Evolutionary conservation across 2,797 vertebrate genomes (phyloP).

Genomic region (Zalophus californianus): DNA sequence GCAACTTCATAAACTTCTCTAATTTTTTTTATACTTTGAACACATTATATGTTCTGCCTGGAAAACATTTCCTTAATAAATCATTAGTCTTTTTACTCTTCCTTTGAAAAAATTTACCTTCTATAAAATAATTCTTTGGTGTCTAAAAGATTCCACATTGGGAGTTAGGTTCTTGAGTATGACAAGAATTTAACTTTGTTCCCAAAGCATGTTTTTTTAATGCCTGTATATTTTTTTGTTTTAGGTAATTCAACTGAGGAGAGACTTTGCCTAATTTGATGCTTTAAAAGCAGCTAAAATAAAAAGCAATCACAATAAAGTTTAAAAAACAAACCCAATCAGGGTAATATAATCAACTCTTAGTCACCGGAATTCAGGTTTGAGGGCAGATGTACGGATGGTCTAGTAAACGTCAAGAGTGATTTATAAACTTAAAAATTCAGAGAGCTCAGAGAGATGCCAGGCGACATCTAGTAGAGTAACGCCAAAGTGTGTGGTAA

Average conservation of each 20-base stretch:
- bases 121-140: constrained; percentile 34
- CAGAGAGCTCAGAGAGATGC: background rate
- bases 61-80: constrained; percentile 33
- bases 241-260: constrained; percentile 27
- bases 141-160: background rate
- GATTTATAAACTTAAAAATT: background rate
- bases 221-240: background rate
- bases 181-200: constrained; percentile 41
- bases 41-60: background rate
- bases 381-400: background rate
- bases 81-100: background rate
- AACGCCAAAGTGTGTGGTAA: background rate
- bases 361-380: background rate
- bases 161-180: background rate
- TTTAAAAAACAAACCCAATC: background rate
- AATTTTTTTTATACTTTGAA: background rate
- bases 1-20: constrained; percentile 40
- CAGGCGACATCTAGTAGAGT: background rate
- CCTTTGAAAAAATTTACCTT: background rate
- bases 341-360: background rate
- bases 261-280: background rate
- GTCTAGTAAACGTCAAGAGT: background rate
- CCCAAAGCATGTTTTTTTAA: constrained; percentile 1
- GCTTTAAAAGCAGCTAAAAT: constrained; percentile 42
- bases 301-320: background rate